Conservation (phyloP, 2,113 vertebrate species). For the Callorhinus ursinus region DNA sequence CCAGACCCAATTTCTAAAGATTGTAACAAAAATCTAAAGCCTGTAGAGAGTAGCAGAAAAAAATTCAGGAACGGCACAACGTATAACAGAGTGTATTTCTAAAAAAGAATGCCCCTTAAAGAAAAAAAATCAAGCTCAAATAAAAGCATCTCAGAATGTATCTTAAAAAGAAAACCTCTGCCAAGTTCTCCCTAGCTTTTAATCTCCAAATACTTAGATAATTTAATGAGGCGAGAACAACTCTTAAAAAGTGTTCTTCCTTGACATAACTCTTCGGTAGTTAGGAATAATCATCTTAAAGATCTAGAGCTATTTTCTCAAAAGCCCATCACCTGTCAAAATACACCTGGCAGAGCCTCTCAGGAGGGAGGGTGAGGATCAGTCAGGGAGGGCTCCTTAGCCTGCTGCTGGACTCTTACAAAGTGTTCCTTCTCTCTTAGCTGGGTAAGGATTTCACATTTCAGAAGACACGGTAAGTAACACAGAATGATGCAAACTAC, state of each 20-base stretch:
- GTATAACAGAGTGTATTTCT: background rate
- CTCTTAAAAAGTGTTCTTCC: background rate
- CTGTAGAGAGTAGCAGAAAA: background rate
- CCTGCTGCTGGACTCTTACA: background rate
- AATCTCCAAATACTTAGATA: slow-evolving; percentile 8
- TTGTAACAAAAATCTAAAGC: background rate
- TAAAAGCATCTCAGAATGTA: background rate
- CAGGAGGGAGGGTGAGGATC: background rate
- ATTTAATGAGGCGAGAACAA: background rate
- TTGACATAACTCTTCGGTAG: background rate
- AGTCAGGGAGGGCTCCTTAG: background rate
- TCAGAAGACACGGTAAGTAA: background rate
- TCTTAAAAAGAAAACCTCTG: background rate
- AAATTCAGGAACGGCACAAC: background rate
- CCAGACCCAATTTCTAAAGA: background rate
- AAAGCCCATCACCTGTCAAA: slow-evolving; percentile 5
- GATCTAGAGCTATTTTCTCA: slow-evolving; percentile 21
- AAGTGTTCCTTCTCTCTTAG: background rate
- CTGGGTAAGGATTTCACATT: background rate
- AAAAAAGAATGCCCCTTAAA: background rate
- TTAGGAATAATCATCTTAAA: slow-evolving; percentile 7
- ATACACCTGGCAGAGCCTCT: background rate
- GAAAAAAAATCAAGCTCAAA: background rate
- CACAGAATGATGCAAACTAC: background rate
- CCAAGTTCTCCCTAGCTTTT: background rate